Base-by-base conservation (phyloP, 2,113 vertebrate genomes). In the Paratilapia polleni region DNA sequence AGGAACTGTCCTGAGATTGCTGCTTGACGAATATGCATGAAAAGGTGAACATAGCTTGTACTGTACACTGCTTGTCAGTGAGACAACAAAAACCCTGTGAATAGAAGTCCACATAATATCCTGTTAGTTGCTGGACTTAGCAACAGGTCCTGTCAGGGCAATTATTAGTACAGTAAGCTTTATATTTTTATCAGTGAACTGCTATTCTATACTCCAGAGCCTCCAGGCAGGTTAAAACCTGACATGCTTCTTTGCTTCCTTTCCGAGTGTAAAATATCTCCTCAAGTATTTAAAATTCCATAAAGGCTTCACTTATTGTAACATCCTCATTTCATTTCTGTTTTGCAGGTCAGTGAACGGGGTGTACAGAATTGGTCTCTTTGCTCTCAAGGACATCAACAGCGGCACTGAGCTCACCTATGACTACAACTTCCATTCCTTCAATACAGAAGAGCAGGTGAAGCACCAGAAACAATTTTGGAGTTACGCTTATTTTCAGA, bases 381-480 rank as follows among this genome's bases (percentile, higher is more conserved):
- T 99, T 49, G 98, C 98, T 0, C 96, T 99, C 77, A 99, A 97
- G 90, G 98, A 99, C 64, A 97, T 99, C 95, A 95, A 84, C 81
- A 98, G 97, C 6, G 98, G 98, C 19, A 98, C 96, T 0, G 98
- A 99, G 78, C 96, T 99, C 90, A 99, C 98, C 34, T 99, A 99
- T 0, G 98, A 99, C 94, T 99, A 99, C 96, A 99, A 99, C 90
- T 99, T 99, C 91, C 98, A 99, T 91, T 98, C 98, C 28, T 99
- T 99, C 92, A 99, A 99, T 26, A 97, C 97, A 13, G 98, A 99
- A 77, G 98, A 99, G 85, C 98, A 99, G 97, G 98, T 99, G 90
- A 95, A 83, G 31, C 31, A 74, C 22, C 36, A 68, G 15, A 2
- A 0, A 14, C 41, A 26, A 20, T 19, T 73, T 52, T 75, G 4